A percentile compares a stretch with the other conserved stretches of the same genome.
Evolutionary conservation across 2,113 vertebrate genomes (phyloP).

Genomic region (Rallus limicola): DNA sequence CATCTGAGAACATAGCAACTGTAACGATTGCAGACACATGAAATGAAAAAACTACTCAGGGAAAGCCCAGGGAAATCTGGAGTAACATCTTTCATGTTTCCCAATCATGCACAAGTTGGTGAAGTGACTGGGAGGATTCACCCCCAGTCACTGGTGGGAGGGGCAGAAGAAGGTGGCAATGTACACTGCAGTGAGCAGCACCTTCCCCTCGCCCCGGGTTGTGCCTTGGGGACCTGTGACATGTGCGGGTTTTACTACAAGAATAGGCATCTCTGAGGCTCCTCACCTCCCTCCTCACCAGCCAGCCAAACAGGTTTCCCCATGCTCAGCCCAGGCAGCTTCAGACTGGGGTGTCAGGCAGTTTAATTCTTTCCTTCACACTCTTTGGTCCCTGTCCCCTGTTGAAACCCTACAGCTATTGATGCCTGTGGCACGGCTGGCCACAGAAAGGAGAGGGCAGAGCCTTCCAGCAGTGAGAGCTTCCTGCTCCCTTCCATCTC

Average conservation of each 20-base stretch:
- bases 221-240: accelerated
- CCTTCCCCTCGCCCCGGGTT: background rate
- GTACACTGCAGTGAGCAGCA: accelerated
- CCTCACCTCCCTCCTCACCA: background rate
- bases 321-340: background rate
- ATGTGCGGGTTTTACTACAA: background rate
- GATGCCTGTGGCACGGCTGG: accelerated
- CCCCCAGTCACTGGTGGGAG: background rate
- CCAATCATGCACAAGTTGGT: background rate
- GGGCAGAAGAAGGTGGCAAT: background rate
- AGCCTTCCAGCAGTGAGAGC: background rate
- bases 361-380: background rate
- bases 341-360: background rate
- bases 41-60: background rate
- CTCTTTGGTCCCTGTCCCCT: background rate
- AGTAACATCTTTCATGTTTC: background rate
- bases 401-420: background rate
- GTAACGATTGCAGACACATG: background rate
- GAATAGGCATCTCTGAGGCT: background rate
- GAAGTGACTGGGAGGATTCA: background rate
- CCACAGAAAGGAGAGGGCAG: background rate
- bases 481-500: background rate
- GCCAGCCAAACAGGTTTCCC: conserved; percentile 28
- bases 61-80: background rate
- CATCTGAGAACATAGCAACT: background rate